Evolutionary conservation across 92 coral and sea anemone species (phyloP), one percentile per base, ranked within the genome.

Genomic region (Epizoanthus fatuus): DNA sequence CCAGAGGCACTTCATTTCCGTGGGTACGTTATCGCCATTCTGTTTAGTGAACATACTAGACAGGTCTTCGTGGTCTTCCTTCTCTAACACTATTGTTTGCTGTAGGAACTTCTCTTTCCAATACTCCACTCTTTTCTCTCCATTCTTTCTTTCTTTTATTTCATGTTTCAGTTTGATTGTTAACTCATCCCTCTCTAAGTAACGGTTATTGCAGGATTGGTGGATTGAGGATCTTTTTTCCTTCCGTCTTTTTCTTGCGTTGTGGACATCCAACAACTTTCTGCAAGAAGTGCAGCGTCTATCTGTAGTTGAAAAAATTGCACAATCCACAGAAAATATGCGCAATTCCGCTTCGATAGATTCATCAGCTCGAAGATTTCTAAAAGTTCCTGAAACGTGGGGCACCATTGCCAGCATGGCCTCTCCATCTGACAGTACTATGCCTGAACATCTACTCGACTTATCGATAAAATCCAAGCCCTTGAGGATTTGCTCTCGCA

Each of bases 81-180:
- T 57, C 11, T 80, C 81, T 8, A 81, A 25, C 81, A 17, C 67
- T 19, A 80, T 19, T 37, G 67, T 58, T 25, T 71, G 67, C 13
- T 25, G 4, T 7, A 44, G n/a, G 20, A 87, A 87, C 56, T 80
- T 80, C 0, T 63, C 49, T 47, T 38, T 47, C 91, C 91, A 87
- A 52, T 79, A 80, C 3, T 72, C 16, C 12, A 44, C 81, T 54
- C 82, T 87, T 40, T 55, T 35, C 58, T 80, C 60, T 4, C 82
- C 81, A 9, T 71, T 80, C 42, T 22, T 87, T 56, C 44, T 56
- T 11, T 17, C 39, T 32, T 7, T n/a, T 49, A 25, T 47, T 22
- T 32, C 32, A 2, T 16, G 47, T 3, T 47, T 55, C 68, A 87
- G 73, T 44, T 71, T 71, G 5, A 12, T 32, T 2, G 13, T 17